Conservation (phyloP, 2,888 invertebrate genomes). For the Eremobia ochroleuca region DNA sequence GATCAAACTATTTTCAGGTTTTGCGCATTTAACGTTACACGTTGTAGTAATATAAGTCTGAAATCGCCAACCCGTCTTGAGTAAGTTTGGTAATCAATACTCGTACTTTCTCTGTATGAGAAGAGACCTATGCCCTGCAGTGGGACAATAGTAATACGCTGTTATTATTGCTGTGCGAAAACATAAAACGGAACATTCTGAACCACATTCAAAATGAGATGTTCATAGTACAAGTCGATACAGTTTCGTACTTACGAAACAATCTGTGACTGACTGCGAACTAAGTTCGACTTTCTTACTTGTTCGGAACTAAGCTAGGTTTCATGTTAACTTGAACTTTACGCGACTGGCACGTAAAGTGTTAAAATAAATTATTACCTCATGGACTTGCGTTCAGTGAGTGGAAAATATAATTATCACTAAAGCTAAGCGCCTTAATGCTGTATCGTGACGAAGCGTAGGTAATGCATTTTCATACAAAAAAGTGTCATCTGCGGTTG, state of each 20-base stretch:
- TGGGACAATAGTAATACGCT: too few relatives aligned
- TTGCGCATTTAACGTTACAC: too few relatives aligned
- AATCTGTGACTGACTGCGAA: conserved; percentile 69
- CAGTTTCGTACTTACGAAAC: conserved; percentile 62
- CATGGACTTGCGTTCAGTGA: conserved; percentile 39
- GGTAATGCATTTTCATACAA: background rate
- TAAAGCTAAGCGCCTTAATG: background rate
- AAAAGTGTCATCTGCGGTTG: background rate
- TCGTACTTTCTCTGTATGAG: too few relatives aligned
- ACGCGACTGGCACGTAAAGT: conserved; percentile 48
- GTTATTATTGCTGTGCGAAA: background rate
- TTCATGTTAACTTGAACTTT: conserved; percentile 50
- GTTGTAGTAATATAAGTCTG: too few relatives aligned
- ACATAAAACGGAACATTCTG: background rate
- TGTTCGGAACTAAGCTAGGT: conserved; percentile 58
- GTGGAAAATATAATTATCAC: conserved; percentile 43
- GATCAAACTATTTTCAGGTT: too few relatives aligned
- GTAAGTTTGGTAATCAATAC: too few relatives aligned
- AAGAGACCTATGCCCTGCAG: too few relatives aligned
- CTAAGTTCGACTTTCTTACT: conserved; percentile 62
- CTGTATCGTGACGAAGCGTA: background rate
- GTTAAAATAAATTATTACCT: conserved; percentile 61
- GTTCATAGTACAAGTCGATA: conserved; percentile 31
- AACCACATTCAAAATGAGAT: conserved; percentile 14
- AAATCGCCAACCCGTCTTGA: too few relatives aligned